phyloP scores from a whole-genome alignment of 2,888 invertebrate species.

The Lymantria dispar region DNA sequence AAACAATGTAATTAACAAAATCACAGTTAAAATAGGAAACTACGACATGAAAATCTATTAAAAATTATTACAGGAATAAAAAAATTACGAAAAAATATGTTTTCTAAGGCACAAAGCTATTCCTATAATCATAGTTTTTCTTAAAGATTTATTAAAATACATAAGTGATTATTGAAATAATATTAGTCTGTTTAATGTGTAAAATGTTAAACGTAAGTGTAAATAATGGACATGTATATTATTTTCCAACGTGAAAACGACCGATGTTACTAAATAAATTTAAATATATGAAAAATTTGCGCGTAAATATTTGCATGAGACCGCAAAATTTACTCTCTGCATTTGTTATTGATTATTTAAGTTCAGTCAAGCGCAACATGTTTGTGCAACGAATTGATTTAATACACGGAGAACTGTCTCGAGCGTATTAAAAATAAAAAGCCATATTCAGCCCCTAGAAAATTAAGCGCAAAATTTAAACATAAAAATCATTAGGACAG shows the following conservation, averaged over 20 bases:
- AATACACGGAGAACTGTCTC: constrained; percentile 29
- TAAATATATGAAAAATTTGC: constrained; percentile 5
- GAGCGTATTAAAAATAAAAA: constrained; percentile 57
- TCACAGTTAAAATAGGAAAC: no score
- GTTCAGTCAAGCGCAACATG: constrained; percentile 41
- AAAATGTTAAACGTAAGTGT: no score
- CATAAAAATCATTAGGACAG: constrained; percentile 61
- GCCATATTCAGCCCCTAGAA: constrained; percentile 72
- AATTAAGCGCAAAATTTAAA: constrained; percentile 60
- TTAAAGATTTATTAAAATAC: no score
- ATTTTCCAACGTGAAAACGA: not conserved
- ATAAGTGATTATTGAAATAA: no score
- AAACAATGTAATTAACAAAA: no score
- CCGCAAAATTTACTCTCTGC: constrained; percentile 28
- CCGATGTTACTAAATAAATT: not conserved
- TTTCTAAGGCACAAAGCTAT: no score
- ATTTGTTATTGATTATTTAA: constrained; percentile 48
- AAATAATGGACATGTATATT: no score
- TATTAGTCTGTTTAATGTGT: no score
- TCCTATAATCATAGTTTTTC: no score
- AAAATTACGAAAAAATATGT: no score
- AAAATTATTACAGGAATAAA: no score
- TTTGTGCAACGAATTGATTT: constrained; percentile 26
- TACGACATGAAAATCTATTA: no score
- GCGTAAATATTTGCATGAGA: constrained; percentile 29